Evolutionary conservation across 2,888 invertebrate genomes (phyloP), one percentile per base, ranked within the genome.

Genomic region (Drosophila ustulata): DNA sequence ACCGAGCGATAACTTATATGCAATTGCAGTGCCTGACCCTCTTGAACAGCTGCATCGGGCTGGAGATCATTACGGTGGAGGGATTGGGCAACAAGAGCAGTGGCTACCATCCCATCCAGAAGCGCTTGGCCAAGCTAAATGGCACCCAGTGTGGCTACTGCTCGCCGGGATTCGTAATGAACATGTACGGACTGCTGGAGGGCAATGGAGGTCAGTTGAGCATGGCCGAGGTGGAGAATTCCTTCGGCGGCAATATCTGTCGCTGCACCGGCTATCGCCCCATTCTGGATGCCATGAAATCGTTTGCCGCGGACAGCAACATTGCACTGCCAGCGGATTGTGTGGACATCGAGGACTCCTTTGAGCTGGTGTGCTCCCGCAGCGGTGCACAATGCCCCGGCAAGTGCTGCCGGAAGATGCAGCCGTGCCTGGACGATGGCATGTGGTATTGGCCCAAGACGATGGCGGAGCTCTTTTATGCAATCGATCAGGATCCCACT

Each of bases 251-350:
- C 39, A 96, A 96, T 75, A 95, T 96, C 28, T 97, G 97, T 78
- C 94, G 97, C 55, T 97, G 97, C 83, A 97, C 96, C 0, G 96
- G 96, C 0, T 96, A 96, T 87, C 93, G 96, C 9, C 94, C 96
- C 0, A 97, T 97, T 70, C 93, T 96, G 51, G 96, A 97, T 87
- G 95, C 96, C 3, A 96, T 97, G 91, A 96, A 96, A 91, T 94
- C 95, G 2, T 95, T 96, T 78, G 95, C 96, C 0, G 92, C 89
- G 0, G 95, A 95, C 76, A 94, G 94, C 3, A 93, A 94, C 6
- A 92, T 94, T 53, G 83, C 91, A 8, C 56, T 92, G 8, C 89
- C 88, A 0, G 41, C 90, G 0, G 92, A 93, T 80, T 92, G 95
- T 37, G 84, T 89, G 0, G 95, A 92, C 56, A 92, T 92, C 55